phyloP scores from a whole-genome alignment of 53 echinoderm and acorn worm species.

The Mesocentrotus franciscanus region DNA sequence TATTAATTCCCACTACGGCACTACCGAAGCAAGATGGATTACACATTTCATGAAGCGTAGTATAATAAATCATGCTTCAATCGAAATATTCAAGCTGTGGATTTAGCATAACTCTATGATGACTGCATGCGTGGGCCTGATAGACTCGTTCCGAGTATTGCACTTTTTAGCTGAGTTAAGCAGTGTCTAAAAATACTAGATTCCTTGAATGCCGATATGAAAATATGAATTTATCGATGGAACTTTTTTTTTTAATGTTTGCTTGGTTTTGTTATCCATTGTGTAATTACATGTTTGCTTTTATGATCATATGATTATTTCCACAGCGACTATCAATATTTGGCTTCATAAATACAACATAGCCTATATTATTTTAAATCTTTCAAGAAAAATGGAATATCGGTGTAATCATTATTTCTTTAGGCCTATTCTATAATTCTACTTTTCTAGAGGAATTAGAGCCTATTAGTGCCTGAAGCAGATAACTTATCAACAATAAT shows the following conservation, averaged over 20 bases:
- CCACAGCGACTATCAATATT: too few relatives aligned
- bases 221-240: background rate
- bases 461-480: too few relatives aligned
- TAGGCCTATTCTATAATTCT: too few relatives aligned
- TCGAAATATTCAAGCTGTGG: conserved; percentile 5
- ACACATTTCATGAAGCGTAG: conserved; percentile 52
- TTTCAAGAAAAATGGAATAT: too few relatives aligned
- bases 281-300: too few relatives aligned
- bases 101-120: background rate
- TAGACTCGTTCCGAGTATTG: conserved; percentile 8
- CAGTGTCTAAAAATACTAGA: background rate
- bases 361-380: too few relatives aligned
- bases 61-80: background rate
- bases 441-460: too few relatives aligned
- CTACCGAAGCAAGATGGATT: conserved; percentile 38
- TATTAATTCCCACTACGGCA: conserved; percentile 23
- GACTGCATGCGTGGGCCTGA: conserved; percentile 2
- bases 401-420: too few relatives aligned
- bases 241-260: too few relatives aligned
- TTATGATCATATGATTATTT: too few relatives aligned
- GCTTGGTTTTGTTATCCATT: background rate
- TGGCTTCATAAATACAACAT: too few relatives aligned
- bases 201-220: background rate
- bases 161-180: background rate
- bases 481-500: too few relatives aligned